These are phyloP conservation scores for Sebastes melanostomus DNA, from an alignment of 2,797 vertebrate species.

Conservation along the genomic window DNA sequence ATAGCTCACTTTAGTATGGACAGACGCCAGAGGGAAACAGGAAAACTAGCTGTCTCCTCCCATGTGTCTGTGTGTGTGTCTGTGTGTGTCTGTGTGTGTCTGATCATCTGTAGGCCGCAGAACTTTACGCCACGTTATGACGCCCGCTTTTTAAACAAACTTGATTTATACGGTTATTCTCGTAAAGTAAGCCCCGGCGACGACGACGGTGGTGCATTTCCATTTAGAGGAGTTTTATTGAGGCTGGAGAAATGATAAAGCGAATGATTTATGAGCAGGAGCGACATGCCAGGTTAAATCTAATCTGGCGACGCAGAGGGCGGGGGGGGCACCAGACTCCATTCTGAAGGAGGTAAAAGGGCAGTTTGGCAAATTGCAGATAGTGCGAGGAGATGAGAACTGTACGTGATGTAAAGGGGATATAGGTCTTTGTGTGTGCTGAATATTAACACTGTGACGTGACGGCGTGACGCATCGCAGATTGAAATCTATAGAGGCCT, in stretches of 20 bases:
- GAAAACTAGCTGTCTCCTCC: not conserved
- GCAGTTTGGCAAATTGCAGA: conserved; percentile 55
- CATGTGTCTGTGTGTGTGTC: not conserved
- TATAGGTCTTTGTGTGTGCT: conserved; percentile 8
- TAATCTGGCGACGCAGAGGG: conserved; percentile 28
- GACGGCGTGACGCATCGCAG: conserved; percentile 29
- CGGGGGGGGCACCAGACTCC: not conserved
- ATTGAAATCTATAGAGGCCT: conserved; percentile 4
- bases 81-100: not conserved
- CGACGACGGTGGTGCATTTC: conserved; percentile 62
- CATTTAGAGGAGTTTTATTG: conserved; percentile 78
- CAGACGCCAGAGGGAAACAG: conserved; percentile 39
- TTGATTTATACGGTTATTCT: conserved; percentile 70
- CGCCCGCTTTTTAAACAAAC: conserved; percentile 53
- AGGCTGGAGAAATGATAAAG: conserved; percentile 67
- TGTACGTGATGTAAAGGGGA: conserved; percentile 30
- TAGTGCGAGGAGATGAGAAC: conserved; percentile 40
- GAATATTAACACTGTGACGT: conserved; percentile 44
- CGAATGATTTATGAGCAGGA: conserved; percentile 71
- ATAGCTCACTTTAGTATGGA: conserved; percentile 36
- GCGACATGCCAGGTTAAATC: conserved; percentile 51
- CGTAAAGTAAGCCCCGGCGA: conserved; percentile 51
- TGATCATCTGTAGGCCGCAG: conserved; percentile 25
- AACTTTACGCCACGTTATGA: conserved; percentile 25
- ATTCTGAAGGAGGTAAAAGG: conserved; percentile 37